These are phyloP conservation scores for Papio anubis DNA, from an alignment of 2,113 vertebrate genomes.

Conservation along the genomic window DNA sequence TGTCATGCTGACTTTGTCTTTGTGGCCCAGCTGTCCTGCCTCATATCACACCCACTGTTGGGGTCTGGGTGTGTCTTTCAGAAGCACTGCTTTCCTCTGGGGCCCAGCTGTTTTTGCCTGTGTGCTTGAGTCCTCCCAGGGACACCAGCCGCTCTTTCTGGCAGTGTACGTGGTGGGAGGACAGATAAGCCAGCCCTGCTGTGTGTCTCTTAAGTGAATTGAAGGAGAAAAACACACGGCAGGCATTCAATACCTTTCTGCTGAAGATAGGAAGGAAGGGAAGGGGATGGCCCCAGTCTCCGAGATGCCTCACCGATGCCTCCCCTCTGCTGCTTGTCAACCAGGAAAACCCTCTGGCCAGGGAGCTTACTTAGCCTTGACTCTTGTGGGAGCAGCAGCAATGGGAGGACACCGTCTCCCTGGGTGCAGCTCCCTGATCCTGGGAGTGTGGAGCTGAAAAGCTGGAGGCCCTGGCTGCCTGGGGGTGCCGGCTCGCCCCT, in stretches of 20 bases:
- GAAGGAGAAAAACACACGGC: neutral
- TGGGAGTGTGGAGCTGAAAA: neutral
- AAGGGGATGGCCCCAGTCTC: neutral
- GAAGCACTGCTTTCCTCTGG: neutral
- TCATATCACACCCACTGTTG: neutral
- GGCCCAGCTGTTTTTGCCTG: neutral
- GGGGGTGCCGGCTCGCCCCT: neutral
- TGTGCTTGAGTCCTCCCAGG: neutral
- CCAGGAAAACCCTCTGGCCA: neutral
- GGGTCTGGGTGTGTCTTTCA: neutral
- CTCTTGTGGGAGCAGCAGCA: neutral
- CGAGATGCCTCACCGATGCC: neutral
- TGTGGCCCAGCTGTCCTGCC: neutral
- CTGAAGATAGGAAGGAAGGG: neutral
- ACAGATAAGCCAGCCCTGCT: neutral
- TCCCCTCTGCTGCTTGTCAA: too few relatives aligned
- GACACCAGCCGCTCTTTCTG: neutral
- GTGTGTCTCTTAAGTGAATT: neutral
- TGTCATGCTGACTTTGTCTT: neutral
- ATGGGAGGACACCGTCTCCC: neutral
- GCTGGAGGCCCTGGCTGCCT: neutral
- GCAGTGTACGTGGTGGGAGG: neutral
- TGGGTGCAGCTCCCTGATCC: neutral
- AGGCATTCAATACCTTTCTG: neutral
- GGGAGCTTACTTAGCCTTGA: neutral